A percentile compares a stretch with the other conserved stretches of the same genome.
Evolutionary conservation across 2,888 invertebrate species (phyloP).

Genomic region (Orthosia gracilis): DNA sequence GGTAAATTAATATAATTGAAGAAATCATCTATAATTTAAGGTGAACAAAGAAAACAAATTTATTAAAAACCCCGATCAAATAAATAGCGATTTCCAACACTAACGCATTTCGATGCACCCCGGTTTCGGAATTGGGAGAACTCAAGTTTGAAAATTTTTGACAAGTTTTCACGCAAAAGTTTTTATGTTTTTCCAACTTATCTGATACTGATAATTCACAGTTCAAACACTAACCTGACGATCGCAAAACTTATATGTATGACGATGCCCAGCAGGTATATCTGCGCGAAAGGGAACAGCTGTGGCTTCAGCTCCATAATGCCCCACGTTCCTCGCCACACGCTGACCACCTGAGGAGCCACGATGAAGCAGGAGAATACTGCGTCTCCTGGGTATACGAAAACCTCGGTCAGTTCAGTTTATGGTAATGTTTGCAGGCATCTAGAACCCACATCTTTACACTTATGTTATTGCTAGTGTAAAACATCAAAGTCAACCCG

Average conservation of each 20-base stretch:
- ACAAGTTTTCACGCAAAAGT: too few relatives aligned
- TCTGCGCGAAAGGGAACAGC: conserved; percentile 89
- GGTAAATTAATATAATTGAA: too few relatives aligned
- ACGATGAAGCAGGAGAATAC: conserved; percentile 87
- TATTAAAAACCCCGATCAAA: background rate
- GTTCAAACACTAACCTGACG: conserved; percentile 79
- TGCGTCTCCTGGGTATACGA: conserved; percentile 77
- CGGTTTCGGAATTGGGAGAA: too few relatives aligned
- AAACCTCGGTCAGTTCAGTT: background rate
- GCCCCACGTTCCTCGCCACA: conserved; percentile 96
- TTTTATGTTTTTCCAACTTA: too few relatives aligned
- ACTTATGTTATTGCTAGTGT: too few relatives aligned
- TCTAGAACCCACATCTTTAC: too few relatives aligned
- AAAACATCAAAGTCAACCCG: too few relatives aligned
- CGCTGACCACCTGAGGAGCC: conserved; percentile 95
- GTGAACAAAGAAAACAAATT: background rate
- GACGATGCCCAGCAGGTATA: conserved; percentile 88
- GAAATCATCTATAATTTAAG: background rate
- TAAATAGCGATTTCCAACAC: background rate
- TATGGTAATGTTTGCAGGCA: background rate
- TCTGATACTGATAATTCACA: too few relatives aligned
- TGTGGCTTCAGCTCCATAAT: conserved; percentile 94
- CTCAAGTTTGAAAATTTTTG: too few relatives aligned
- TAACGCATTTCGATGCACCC: background rate
- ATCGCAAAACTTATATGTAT: conserved; percentile 91